Evolutionary conservation across 2,888 invertebrate species (phyloP), one percentile per base, ranked within the genome.

Genomic region (Steinernema scapterisci): DNA sequence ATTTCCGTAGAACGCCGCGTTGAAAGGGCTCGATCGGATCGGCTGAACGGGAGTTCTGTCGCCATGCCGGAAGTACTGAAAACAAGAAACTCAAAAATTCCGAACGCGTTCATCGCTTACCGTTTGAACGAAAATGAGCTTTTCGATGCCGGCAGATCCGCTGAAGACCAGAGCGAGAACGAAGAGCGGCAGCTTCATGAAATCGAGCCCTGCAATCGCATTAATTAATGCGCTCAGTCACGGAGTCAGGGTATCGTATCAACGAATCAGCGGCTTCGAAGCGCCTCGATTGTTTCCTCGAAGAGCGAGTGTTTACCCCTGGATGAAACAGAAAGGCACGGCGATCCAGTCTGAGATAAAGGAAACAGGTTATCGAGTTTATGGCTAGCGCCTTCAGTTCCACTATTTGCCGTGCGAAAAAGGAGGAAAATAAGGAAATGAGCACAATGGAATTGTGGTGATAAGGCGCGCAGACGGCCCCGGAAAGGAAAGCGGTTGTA

Each of bases 51-150:
- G 63, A 1, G 63, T 63, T 27, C 63, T 5, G 63, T 63, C 63
- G 2, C 63, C 63, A 63, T 63, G 63, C 16, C 63, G 63, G 31
- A 63, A 63, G 38, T 63, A 63, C 63, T 63, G 25, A 54, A 63
- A 25, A 3, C 2, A 63, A 31, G 27, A 3, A 6, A 3, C 6
- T 31, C 3, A 2, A 38, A 6, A 19, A 19, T 48, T 48, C 48
- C 2, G 31, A 31, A 5, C 16, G 63, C 5, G 38, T 13, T 63
- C 9, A 63, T 31, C 27, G 38, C 27, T 63, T 31, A 63, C 63
- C 27, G 63, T 63, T 13, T 63, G 27, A 3, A 31, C 63, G n/a
- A 63, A 63, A 11, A 63, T 9, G 1, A 63, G 63, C 31, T 25
- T 63, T 38, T 63, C 63, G 3, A 63, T 31, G n/a, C 31, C 21